These are phyloP conservation scores for Formica exsecta DNA, from an alignment of 1,140 invertebrate genomes.

Conservation along the genomic window DNA sequence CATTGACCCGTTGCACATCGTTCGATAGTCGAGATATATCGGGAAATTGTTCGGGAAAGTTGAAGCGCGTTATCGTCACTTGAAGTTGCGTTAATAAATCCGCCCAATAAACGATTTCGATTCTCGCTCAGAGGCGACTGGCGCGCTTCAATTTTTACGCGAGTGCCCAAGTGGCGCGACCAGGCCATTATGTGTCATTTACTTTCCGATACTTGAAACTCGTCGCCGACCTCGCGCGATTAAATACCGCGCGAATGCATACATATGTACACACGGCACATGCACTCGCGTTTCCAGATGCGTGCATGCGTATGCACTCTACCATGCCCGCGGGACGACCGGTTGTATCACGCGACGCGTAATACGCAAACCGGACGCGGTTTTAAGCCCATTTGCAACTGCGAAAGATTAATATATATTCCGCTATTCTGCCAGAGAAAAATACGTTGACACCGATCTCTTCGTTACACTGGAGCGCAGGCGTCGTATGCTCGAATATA, in stretches of 20 bases:
- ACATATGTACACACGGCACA: no score
- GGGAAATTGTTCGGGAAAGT: constrained; percentile 42
- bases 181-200: constrained; percentile 57
- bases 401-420: constrained; percentile 50
- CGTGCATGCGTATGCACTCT: background rate
- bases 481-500: background rate
- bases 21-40: constrained; percentile 30
- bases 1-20: constrained; percentile 2
- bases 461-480: background rate
- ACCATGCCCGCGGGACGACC: background rate
- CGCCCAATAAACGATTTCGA: constrained; percentile 39
- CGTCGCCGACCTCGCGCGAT: constrained; percentile 29
- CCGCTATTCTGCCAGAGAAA: constrained; percentile 30
- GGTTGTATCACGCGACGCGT: constrained; percentile 21
- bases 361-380: background rate
- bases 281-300: background rate
- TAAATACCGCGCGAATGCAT: constrained; percentile 30
- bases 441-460: constrained; percentile 34
- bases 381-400: constrained; percentile 47
- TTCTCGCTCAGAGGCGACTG: constrained; percentile 33
- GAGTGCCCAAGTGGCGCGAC: constrained; percentile 30
- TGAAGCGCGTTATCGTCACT: constrained; percentile 46
- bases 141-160: constrained; percentile 51
- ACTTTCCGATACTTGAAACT: constrained; percentile 35
- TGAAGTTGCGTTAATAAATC: constrained; percentile 47